phyloP scores from a whole-genome alignment of 2,888 invertebrate genomes.

The Sympetrum striolatum region DNA sequence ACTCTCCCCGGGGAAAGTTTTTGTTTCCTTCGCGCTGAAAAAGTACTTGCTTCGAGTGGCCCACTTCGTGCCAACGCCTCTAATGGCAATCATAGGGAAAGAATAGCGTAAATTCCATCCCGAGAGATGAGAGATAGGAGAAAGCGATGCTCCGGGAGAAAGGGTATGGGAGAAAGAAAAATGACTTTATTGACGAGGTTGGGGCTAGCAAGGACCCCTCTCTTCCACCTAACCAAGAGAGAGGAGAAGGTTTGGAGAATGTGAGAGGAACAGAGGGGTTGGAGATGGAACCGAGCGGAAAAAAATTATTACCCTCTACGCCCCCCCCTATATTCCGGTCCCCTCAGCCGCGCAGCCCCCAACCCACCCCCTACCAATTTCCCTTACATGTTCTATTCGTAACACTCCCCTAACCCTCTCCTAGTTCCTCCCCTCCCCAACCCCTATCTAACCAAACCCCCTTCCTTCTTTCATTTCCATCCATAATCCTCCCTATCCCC shows the following conservation, averaged over 20 bases:
- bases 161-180: not conserved
- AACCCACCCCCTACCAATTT: too few relatives aligned
- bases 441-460: not conserved
- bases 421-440: not conserved
- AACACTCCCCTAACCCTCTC: not conserved
- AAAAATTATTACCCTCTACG: not conserved
- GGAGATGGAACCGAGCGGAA: not conserved
- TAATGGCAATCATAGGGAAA: too few relatives aligned
- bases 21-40: too few relatives aligned
- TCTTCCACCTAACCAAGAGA: not conserved
- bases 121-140: too few relatives aligned
- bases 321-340: not conserved
- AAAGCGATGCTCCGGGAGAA: not conserved
- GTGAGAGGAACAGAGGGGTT: not conserved
- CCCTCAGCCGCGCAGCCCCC: too few relatives aligned
- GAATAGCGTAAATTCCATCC: too few relatives aligned
- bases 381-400: not conserved
- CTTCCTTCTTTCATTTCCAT: not conserved
- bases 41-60: too few relatives aligned
- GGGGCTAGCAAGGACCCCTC: not conserved
- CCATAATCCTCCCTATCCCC: not conserved
- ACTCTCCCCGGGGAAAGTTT: too few relatives aligned
- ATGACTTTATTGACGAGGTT: not conserved
- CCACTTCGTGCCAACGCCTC: too few relatives aligned
- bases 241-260: not conserved